A percentile compares a stretch with the other conserved stretches of the same genome.
Evolutionary conservation across 2,113 vertebrate genomes (phyloP).

Genomic region (Amphiprion percula): DNA sequence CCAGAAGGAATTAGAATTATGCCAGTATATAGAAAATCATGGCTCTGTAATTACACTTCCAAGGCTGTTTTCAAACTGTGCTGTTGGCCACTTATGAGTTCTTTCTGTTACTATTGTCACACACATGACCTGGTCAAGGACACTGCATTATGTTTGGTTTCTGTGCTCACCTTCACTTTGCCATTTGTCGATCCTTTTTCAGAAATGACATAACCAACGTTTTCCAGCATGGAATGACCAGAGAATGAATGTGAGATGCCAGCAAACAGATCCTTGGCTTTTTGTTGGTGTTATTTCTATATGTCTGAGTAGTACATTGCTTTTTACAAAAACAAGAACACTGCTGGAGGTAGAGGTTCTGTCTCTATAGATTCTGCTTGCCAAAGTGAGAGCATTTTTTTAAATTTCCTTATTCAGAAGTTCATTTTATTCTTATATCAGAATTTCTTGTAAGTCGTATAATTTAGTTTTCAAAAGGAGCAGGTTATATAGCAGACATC

Average conservation of each 20-base stretch:
- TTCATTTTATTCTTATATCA: neutral
- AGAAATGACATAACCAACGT: slow-evolving; percentile 13
- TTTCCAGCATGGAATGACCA: slow-evolving; percentile 22
- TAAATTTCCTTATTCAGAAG: neutral
- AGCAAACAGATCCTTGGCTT: slow-evolving; percentile 5
- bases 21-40: too few relatives aligned
- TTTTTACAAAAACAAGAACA: neutral
- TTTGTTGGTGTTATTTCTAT: neutral
- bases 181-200: neutral
- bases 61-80: neutral
- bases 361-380: too few relatives aligned
- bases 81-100: slow-evolving; percentile 19
- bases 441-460: neutral
- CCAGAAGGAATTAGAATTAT: neutral
- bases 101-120: slow-evolving; percentile 27
- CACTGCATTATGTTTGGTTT: slow-evolving; percentile 1
- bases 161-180: neutral
- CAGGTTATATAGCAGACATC: slow-evolving; percentile 26
- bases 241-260: slow-evolving; percentile 7
- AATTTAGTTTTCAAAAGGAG: slow-evolving; percentile 25
- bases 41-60: too few relatives aligned
- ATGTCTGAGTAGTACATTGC: neutral
- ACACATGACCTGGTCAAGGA: slow-evolving; percentile 48
- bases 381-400: neutral
- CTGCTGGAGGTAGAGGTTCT: neutral